phyloP scores from a whole-genome alignment of 2,113 vertebrate species.

The Scopus umbretta region DNA sequence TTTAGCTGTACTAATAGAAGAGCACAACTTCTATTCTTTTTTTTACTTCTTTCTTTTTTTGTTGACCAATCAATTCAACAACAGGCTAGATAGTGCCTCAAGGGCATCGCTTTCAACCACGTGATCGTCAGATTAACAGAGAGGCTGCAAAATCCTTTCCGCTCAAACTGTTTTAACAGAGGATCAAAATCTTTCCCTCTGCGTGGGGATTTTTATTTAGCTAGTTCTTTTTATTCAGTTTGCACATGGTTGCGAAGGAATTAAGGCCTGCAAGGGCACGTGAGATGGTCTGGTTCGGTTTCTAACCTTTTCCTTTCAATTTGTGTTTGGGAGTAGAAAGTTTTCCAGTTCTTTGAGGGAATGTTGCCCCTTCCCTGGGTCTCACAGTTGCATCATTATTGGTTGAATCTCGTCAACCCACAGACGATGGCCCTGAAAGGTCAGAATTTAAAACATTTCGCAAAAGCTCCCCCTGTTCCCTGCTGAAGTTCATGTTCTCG shows the following conservation, averaged over 20 bases:
- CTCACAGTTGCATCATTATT: background rate
- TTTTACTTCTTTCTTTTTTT: slow-evolving; percentile 1
- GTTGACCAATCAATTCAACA: slow-evolving; percentile 48
- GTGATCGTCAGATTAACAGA: slow-evolving; percentile 53
- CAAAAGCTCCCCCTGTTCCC: background rate
- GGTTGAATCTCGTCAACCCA: background rate
- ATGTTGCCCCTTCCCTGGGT: background rate
- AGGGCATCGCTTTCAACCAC: slow-evolving; percentile 31
- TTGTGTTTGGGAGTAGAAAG: background rate
- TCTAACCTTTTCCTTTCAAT: background rate
- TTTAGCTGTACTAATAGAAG: slow-evolving; percentile 50
- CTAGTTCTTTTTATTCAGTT: slow-evolving; percentile 18
- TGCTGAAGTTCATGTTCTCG: background rate
- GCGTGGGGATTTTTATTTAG: slow-evolving; percentile 5
- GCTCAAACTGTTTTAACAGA: slow-evolving; percentile 50
- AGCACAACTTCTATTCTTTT: background rate
- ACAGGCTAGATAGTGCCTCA: slow-evolving; percentile 25
- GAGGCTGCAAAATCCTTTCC: slow-evolving; percentile 59
- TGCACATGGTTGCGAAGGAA: background rate
- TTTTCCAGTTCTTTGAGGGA: background rate
- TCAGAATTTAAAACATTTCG: background rate
- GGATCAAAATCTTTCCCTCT: slow-evolving; percentile 42
- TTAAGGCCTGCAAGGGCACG: background rate
- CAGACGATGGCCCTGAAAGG: background rate
- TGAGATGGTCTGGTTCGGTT: background rate